Conservation (phyloP, 1,140 invertebrate genomes). For the Drosophila azteca region DNA sequence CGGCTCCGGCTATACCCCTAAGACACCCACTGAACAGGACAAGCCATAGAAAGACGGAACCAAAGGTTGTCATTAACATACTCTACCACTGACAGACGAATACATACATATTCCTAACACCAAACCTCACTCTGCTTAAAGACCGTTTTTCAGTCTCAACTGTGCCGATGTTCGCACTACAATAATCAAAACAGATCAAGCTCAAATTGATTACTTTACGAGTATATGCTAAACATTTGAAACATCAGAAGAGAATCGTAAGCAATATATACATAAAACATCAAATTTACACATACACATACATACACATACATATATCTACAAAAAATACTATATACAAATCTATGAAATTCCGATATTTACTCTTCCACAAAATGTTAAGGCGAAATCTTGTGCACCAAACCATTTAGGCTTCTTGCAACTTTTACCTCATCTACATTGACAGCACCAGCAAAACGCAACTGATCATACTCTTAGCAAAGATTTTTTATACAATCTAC, state of each 20-base stretch:
- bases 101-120: background rate
- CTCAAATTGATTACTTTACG: constrained; percentile 41
- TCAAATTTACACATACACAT: constrained; percentile 8
- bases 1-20: constrained; percentile 25
- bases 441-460: constrained; percentile 59
- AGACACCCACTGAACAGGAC: constrained; percentile 43
- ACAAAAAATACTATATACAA: constrained; percentile 29
- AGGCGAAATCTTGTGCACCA: constrained; percentile 55
- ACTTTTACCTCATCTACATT: constrained; percentile 80
- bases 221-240: background rate
- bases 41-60: constrained; percentile 51
- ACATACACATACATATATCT: constrained; percentile 31
- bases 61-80: constrained; percentile 38
- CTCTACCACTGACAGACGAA: constrained; percentile 10
- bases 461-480: constrained; percentile 52
- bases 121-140: background rate
- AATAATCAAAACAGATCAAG: constrained; percentile 28
- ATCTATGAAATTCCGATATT: constrained; percentile 35
- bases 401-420: constrained; percentile 72
- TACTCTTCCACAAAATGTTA: constrained; percentile 50
- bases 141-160: too few species aligned
- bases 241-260: background rate
- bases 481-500: constrained; percentile 61
- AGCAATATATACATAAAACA: constrained; percentile 50
- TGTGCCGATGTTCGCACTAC: too few species aligned